Conservation (phyloP, 2,888 invertebrate genomes). For the Unio pictorum region DNA sequence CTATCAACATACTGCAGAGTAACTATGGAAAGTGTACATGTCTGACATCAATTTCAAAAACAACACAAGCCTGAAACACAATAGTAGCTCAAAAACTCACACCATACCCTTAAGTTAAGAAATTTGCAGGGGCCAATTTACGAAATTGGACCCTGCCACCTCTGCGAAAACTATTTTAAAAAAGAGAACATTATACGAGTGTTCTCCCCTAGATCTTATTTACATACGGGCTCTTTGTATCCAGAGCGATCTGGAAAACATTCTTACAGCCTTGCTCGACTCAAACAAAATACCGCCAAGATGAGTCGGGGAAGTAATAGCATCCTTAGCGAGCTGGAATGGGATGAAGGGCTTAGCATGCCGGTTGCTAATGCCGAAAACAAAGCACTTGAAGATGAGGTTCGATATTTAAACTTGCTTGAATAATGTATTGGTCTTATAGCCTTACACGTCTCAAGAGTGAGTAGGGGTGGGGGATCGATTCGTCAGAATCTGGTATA, state of each 20-base stretch:
- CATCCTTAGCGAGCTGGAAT: slow-evolving; percentile 68
- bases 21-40: no score
- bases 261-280: slow-evolving; percentile 18
- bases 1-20: no score
- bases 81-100: no score
- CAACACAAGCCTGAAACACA: no score
- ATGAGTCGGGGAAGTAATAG: slow-evolving; percentile 57
- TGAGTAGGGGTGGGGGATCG: neutral
- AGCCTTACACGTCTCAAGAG: neutral
- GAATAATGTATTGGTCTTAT: neutral
- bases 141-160: no score
- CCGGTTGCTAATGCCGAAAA: slow-evolving; percentile 71
- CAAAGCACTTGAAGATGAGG: slow-evolving; percentile 68
- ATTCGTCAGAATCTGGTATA: no score
- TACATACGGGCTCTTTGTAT: slow-evolving; percentile 57
- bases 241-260: slow-evolving; percentile 55
- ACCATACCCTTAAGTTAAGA: no score
- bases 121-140: no score
- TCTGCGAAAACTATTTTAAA: no score
- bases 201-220: neutral
- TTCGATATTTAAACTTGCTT: slow-evolving; percentile 20
- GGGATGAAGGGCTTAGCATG: slow-evolving; percentile 71
- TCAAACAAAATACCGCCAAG: slow-evolving; percentile 15
- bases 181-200: no score
- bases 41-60: no score